Evolutionary conservation across 2,797 vertebrate genomes (phyloP).

Genomic region (Oophaga sylvatica): DNA sequence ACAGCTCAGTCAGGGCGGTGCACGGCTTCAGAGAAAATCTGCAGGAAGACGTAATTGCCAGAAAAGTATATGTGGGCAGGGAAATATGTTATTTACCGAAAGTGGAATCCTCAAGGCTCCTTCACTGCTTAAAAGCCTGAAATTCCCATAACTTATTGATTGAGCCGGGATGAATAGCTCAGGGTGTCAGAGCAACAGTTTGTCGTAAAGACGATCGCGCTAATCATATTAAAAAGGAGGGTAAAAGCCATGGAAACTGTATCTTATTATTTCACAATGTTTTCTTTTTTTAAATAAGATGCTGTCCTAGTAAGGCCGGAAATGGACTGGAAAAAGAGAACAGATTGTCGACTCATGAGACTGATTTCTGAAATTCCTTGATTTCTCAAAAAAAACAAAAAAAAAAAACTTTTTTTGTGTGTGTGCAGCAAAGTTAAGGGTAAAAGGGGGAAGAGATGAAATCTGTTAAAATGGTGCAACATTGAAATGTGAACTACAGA

Average conservation of each 20-base stretch:
- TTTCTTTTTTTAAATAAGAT: neutral
- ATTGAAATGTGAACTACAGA: neutral
- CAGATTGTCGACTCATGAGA: neutral
- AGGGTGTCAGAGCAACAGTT: conserved; percentile 33
- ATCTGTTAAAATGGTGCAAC: neutral
- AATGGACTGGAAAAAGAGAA: neutral
- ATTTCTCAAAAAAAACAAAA: neutral
- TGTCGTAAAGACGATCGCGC: neutral
- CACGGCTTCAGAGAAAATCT: conserved; percentile 63
- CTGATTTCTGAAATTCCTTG: neutral
- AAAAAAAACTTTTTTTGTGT: neutral
- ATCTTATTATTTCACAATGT: neutral
- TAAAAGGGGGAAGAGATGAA: neutral
- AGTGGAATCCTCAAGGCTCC: conserved; percentile 53
- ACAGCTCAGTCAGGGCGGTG: conserved; percentile 65
- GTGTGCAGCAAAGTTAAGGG: neutral
- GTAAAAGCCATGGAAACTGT: conserved; percentile 12
- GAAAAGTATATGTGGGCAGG: conserved; percentile 65
- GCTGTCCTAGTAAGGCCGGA: neutral
- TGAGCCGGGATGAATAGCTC: conserved; percentile 44
- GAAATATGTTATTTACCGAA: conserved; percentile 68
- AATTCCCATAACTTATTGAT: conserved; percentile 66
- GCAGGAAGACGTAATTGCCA: conserved; percentile 65
- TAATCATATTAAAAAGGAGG: conserved; percentile 19
- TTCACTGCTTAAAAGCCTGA: conserved; percentile 41